Conservation (phyloP, 1,140 invertebrate species). For the Cotesia vestalis region DNA sequence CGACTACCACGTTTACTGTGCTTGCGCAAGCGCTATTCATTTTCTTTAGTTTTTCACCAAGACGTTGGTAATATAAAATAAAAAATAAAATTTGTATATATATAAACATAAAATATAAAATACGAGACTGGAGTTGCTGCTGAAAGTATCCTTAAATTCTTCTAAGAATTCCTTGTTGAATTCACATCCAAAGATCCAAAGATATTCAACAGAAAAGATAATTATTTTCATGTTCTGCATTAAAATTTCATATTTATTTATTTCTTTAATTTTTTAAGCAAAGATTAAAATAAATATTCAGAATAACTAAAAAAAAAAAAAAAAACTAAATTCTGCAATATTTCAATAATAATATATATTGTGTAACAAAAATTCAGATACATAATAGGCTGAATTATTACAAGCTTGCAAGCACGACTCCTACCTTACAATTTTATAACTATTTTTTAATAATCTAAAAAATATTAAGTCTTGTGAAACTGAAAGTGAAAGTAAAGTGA, state of each 20-base stretch:
- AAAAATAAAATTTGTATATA: background rate
- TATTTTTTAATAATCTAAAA: too few relatives aligned
- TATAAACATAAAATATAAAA: too few relatives aligned
- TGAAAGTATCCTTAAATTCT: background rate
- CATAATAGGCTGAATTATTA: too few relatives aligned
- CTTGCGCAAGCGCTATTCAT: conserved; percentile 52
- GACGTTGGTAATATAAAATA: conserved; percentile 13
- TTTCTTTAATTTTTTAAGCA: too few relatives aligned
- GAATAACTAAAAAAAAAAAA: background rate
- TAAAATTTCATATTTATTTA: too few relatives aligned
- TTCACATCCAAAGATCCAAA: background rate
- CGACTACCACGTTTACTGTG: conserved; percentile 38
- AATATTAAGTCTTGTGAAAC: too few relatives aligned
- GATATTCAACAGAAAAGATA: background rate
- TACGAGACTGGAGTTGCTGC: too few relatives aligned
- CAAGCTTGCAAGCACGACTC: too few relatives aligned
- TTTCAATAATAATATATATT: too few relatives aligned
- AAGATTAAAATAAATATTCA: conserved; percentile 16
- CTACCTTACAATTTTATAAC: too few relatives aligned
- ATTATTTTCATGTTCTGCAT: background rate
- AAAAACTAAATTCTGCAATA: too few relatives aligned
- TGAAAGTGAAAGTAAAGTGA: conserved; percentile 34
- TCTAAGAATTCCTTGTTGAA: background rate
- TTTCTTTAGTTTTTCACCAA: conserved; percentile 15
- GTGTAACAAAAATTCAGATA: too few relatives aligned